Conservation (phyloP, 2,797 vertebrate genomes). For the Eulemur rubriventer region DNA sequence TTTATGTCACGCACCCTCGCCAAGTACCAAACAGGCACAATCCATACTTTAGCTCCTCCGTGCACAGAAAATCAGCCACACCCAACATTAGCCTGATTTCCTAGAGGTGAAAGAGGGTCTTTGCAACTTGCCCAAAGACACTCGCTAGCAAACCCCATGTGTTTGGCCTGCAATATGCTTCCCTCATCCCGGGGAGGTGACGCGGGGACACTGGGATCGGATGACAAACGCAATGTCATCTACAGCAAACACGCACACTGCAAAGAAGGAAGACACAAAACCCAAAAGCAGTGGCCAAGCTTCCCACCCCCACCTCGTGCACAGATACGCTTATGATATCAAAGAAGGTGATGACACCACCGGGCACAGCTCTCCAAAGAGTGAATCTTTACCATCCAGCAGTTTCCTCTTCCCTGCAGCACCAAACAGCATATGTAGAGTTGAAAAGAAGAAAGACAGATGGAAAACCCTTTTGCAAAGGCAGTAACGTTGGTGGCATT, state of each 20-base stretch:
- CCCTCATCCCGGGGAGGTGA: fast-evolving
- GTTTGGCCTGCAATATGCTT: fast-evolving
- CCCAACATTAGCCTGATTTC: background rate
- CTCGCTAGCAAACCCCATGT: background rate
- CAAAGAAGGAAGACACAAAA: background rate
- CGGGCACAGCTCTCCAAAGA: background rate
- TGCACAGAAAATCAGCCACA: background rate
- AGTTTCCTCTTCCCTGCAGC: background rate
- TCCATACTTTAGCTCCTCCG: fast-evolving
- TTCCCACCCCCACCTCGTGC: background rate
- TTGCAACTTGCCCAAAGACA: too few relatives aligned
- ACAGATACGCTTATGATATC: background rate
- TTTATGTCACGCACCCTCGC: background rate
- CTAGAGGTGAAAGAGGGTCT: background rate
- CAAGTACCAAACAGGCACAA: background rate
- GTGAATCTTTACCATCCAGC: too few relatives aligned
- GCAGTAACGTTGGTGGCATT: background rate
- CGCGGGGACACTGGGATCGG: fast-evolving
- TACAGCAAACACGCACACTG: fast-evolving
- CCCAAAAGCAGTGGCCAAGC: background rate
- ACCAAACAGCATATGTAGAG: background rate
- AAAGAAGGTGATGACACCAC: background rate
- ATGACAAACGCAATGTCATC: fast-evolving
- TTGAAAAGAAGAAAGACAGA: background rate
- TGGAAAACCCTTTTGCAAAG: fast-evolving